Conservation (phyloP, 2,797 vertebrate species). For the Trachops cirrhosus region DNA sequence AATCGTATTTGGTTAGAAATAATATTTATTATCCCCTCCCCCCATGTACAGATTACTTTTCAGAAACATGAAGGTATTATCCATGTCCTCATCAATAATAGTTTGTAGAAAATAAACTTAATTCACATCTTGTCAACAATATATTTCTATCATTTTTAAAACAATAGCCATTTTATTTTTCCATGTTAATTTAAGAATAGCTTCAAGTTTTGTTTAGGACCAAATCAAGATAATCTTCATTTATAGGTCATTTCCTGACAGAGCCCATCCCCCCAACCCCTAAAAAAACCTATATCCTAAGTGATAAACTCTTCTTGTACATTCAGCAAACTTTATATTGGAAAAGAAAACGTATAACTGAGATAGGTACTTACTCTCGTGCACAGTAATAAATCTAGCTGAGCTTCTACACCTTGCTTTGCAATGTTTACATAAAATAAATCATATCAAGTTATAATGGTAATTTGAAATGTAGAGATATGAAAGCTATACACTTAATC, state of each 20-base stretch:
- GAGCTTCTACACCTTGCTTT: slow-evolving; percentile 41
- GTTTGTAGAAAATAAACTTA: slow-evolving; percentile 66
- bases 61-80: slow-evolving; percentile 53
- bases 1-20: slow-evolving; percentile 68
- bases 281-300: slow-evolving; percentile 65
- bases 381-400: slow-evolving; percentile 50
- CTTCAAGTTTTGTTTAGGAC: slow-evolving; percentile 54
- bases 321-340: slow-evolving; percentile 70
- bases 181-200: slow-evolving; percentile 23
- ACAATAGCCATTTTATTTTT: slow-evolving; percentile 43
- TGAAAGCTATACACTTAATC: slow-evolving; percentile 42
- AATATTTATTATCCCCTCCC: slow-evolving; percentile 66
- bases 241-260: slow-evolving; percentile 15
- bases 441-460: slow-evolving; percentile 58
- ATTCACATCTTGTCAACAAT: slow-evolving; percentile 33
- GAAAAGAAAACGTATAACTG: slow-evolving; percentile 64
- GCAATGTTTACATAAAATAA: slow-evolving; percentile 66
- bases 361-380: slow-evolving; percentile 43
- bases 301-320: slow-evolving; percentile 63
- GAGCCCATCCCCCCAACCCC: slow-evolving; percentile 16
- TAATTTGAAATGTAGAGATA: slow-evolving; percentile 46
- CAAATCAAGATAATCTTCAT: slow-evolving; percentile 30
- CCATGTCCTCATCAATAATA: slow-evolving; percentile 55
- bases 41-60: slow-evolving; percentile 52
- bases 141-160: slow-evolving; percentile 30